Conservation (phyloP, 92 coral and sea anemone species). For the Metridium senile region DNA sequence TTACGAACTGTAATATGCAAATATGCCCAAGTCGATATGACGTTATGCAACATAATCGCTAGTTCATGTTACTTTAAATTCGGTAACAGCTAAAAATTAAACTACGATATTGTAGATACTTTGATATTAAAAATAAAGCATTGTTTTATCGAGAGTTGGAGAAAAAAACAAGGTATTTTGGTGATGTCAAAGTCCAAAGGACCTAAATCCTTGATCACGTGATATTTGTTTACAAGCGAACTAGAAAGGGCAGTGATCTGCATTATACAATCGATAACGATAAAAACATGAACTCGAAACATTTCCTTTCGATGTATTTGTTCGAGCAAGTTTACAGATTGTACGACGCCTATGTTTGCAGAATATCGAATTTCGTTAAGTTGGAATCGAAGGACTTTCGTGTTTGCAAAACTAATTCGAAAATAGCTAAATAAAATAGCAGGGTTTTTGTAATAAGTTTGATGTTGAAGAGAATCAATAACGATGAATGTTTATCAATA, state of each 20-base stretch:
- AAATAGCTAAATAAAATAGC: background rate
- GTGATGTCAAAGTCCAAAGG: background rate
- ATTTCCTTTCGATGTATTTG: background rate
- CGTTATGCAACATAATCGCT: background rate
- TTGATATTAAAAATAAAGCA: too few relatives aligned
- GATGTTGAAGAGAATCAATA: background rate
- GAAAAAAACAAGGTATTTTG: too few relatives aligned
- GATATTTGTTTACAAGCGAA: constrained; percentile 49
- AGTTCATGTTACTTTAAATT: too few relatives aligned
- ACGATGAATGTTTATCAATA: background rate
- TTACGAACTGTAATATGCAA: background rate
- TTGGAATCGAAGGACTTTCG: background rate
- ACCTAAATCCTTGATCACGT: constrained; percentile 31
- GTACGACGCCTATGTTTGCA: constrained; percentile 1
- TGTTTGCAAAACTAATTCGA: background rate
- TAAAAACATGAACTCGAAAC: background rate
- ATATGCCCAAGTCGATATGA: background rate
- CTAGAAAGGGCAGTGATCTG: background rate
- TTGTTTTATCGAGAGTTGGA: too few relatives aligned
- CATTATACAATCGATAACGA: background rate
- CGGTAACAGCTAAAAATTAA: too few relatives aligned
- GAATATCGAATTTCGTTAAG: background rate
- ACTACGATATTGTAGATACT: too few relatives aligned
- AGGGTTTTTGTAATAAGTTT: background rate
- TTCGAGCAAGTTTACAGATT: background rate